Evolutionary conservation across 1,140 invertebrate genomes (phyloP), one percentile per base, ranked within the genome.

Genomic region (Drosophila chauvacae): DNA sequence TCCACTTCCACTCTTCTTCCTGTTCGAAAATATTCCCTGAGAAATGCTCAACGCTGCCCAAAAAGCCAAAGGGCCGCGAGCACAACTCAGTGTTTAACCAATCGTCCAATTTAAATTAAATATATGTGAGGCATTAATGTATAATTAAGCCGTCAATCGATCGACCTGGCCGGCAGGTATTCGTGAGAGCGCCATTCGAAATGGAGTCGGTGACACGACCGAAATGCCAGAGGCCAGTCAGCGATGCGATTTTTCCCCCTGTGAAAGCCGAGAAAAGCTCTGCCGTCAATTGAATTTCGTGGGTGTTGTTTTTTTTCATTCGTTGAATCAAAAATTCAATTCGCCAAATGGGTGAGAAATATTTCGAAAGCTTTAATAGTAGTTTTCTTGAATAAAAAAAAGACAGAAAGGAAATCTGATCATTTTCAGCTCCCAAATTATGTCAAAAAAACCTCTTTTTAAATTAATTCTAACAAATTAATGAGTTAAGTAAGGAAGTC

Each of bases 121-220:
- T 65, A 65, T 69, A 41, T 23, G 42, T n/a, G 13, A 23, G 11
- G 7, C 14, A 44, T 51, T 69, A 28, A 20, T 48, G n/a, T 30
- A 69, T 69, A 53, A 65, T 65, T 51, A 51, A 53, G 61, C 37
- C 47, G 28, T 50, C 65, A 65, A 51, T 51, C 47, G 30, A 35
- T 65, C 9, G 59, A 39, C 3, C 6, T 66, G 64, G 9, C 59
- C 59, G 14, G 2, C 7, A 39, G 64, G 33, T 47, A 64, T 47
- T 47, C 33, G 62, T 37, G 59, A 30, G 26, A 42, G 56, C 13
- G 20, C 14, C 42, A 47, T 16, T 35, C 42, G 64, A 66, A 66
- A 64, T 64, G 44, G 16, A 44, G 26, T 28, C 28, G 14, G 11
- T 28, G 20, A 69, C 14, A 42, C 14, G 13, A 11, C 9, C 14